Evolutionary conservation across 2,113 vertebrate species (phyloP).

Genomic region (Parotia lawesii): DNA sequence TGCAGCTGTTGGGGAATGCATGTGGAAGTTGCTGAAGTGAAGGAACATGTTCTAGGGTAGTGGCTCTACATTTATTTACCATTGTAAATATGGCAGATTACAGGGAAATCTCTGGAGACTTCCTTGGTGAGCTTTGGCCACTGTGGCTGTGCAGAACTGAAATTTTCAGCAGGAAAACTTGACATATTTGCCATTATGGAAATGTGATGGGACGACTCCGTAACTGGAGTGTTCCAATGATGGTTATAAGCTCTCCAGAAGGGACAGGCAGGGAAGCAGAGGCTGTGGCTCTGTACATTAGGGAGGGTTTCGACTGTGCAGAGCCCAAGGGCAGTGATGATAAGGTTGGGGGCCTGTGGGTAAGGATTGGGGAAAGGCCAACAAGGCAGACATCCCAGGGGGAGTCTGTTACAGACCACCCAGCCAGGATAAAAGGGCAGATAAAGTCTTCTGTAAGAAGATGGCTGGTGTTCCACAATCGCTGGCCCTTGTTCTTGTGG

Average conservation of each 20-base stretch:
- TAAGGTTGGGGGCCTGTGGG: not conserved
- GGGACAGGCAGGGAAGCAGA: fast-evolving
- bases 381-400: not conserved
- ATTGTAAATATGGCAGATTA: not conserved
- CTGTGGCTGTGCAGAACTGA: not conserved
- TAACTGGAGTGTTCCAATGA: not conserved
- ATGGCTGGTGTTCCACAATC: not conserved
- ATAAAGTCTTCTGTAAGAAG: not conserved
- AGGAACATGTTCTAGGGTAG: fast-evolving
- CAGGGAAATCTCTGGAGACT: too few relatives aligned
- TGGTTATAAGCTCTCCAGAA: not conserved
- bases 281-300: fast-evolving
- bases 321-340: not conserved
- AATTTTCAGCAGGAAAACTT: not conserved
- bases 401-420: not conserved
- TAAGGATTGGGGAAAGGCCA: not conserved
- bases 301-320: not conserved
- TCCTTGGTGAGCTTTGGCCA: not conserved
- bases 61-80: not conserved
- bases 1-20: not conserved
- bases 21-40: not conserved
- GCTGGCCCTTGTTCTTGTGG: not conserved
- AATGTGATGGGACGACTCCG: not conserved
- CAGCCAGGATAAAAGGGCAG: not conserved
- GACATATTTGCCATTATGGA: fast-evolving